A percentile compares a stretch with the other conserved stretches of the same genome.
Conservation (phyloP, 2,888 invertebrate genomes). For the Temnothorax unifasciatus region DNA sequence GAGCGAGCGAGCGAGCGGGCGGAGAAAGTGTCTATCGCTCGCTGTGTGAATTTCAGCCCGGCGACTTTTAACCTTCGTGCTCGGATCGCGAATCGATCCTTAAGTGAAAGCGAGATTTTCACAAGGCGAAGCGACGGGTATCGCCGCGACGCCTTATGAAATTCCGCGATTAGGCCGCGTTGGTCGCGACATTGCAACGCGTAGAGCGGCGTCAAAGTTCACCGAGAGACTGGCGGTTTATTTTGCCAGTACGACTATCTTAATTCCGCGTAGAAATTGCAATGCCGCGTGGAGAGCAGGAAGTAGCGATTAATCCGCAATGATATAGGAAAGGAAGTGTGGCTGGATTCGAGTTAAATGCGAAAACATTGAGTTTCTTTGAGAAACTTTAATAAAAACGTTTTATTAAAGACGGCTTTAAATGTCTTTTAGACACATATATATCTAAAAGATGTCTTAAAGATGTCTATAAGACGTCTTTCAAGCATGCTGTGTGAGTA, state of each 20-base stretch:
- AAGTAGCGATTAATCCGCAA: not conserved
- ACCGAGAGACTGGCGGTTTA: not conserved
- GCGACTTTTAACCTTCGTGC: constrained; percentile 31
- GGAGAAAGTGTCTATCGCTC: constrained; percentile 46
- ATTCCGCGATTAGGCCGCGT: not conserved
- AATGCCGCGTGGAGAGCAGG: constrained; percentile 8
- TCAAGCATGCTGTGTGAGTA: not conserved
- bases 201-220: constrained; percentile 5
- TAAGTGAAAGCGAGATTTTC: constrained; percentile 51
- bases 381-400: not conserved
- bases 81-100: constrained; percentile 43
- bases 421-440: too few relatives aligned
- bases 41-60: constrained; percentile 27
- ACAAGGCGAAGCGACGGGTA: constrained; percentile 18
- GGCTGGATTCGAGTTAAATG: not conserved
- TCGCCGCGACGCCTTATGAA: constrained; percentile 9
- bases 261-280: not conserved
- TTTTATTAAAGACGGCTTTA: too few relatives aligned
- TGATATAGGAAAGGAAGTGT: not conserved
- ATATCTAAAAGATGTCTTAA: too few relatives aligned
- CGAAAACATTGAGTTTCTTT: not conserved
- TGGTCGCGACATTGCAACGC: not conserved
- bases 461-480: too few relatives aligned
- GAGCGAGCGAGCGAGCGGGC: constrained; percentile 13
- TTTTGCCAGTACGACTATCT: not conserved